These are phyloP conservation scores for Otolemur garnettii DNA, from an alignment of 2,113 vertebrate species.

Conservation along the genomic window DNA sequence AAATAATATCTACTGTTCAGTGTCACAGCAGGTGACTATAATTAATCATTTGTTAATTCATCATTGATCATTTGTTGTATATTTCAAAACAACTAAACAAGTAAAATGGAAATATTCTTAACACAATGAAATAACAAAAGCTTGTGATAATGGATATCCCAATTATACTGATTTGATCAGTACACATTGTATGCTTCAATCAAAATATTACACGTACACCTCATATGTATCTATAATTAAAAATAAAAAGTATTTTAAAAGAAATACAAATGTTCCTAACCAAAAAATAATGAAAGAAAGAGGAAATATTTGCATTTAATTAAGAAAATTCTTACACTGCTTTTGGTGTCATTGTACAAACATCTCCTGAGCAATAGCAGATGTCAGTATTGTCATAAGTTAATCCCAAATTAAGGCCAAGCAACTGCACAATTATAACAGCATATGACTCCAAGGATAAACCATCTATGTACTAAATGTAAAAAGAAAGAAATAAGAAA, in stretches of 20 bases:
- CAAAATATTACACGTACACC: background rate
- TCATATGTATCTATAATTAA: background rate
- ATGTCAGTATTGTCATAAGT: constrained; percentile 29
- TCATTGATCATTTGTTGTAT: background rate
- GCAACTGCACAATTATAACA: constrained; percentile 65
- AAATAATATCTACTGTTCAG: background rate
- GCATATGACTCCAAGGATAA: constrained; percentile 73
- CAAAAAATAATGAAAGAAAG: background rate
- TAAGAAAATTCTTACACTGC: constrained; percentile 74
- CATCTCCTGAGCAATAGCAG: constrained; percentile 66
- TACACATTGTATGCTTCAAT: background rate
- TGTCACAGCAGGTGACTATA: background rate
- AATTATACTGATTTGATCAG: background rate
- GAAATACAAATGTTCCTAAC: background rate
- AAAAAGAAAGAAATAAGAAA: background rate
- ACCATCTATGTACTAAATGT: constrained; percentile 61
- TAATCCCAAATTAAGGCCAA: constrained; percentile 70
- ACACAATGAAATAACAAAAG: background rate
- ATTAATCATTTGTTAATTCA: background rate
- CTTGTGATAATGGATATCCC: background rate
- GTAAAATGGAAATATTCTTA: background rate
- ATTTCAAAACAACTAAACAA: background rate
- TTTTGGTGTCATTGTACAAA: constrained; percentile 71
- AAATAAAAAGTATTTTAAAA: background rate
- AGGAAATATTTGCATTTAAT: background rate